A percentile compares a stretch with the other conserved stretches of the same genome.
Conservation (phyloP, 2,888 invertebrate genomes). For the Gisinianus flammeolus region DNA sequence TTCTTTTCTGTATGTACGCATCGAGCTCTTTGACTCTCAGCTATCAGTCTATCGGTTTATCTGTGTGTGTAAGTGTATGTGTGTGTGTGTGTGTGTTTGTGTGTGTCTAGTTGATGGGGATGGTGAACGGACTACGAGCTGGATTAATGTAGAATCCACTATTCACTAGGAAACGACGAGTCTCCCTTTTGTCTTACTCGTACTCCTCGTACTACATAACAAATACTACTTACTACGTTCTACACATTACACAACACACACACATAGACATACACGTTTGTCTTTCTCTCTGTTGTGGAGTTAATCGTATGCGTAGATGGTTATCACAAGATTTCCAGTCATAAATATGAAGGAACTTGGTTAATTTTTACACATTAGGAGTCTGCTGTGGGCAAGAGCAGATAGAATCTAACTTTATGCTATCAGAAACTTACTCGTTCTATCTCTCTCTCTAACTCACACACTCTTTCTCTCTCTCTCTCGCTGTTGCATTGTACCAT, state of each 20-base stretch:
- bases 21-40: too few species aligned
- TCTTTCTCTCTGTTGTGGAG: neutral
- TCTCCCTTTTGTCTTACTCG: too few species aligned
- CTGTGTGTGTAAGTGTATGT: too few species aligned
- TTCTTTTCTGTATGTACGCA: too few species aligned
- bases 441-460: neutral
- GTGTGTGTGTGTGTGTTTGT: too few species aligned
- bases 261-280: neutral
- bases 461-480: constrained; percentile 1
- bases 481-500: neutral
- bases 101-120: too few species aligned
- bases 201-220: too few species aligned
- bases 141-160: too few species aligned
- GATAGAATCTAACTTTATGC: constrained; percentile 20
- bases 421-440: neutral
- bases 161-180: too few species aligned
- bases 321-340: constrained; percentile 34
- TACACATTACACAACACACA: neutral
- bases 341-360: constrained; percentile 32
- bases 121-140: too few species aligned
- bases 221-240: too few species aligned
- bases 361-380: constrained; percentile 39
- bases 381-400: constrained; percentile 21
- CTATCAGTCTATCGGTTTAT: too few species aligned
- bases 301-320: constrained; percentile 25